Base-by-base conservation (phyloP, 1,140 invertebrate species). In the Zophobas morio region DNA sequence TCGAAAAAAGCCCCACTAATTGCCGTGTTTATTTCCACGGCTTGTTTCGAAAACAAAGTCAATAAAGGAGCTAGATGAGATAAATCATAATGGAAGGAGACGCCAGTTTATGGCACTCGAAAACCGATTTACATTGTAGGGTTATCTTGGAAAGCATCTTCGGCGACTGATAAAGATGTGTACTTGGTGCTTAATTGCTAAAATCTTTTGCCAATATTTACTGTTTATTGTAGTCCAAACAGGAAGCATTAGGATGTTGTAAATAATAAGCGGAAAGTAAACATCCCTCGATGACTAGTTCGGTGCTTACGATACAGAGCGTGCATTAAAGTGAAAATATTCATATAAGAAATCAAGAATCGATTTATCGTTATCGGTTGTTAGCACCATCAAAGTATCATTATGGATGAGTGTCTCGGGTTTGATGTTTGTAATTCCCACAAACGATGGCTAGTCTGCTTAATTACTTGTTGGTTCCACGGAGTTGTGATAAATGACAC, bases 11-110 rank as follows among this genome's bases (percentile, higher is more conserved):
- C 37, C 1, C 40, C 60, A 39, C 60, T 66, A 66, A 66, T 66
- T 66, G 60, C 60, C 37, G 60, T 66, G 60, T 66, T 66, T 66
- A 66, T 66, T 66, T 66, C 60, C 37, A 66, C 60, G 60, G 60
- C 60, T 66, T 42, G 60, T 66, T 66, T 66, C 39, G 60, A 66
- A 66, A 66, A 66, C 60, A 66, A 42, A 66, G 60, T 66, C 60
- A 66, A 66, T 66, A 66, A 66, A 66, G 60, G 60, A 66, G 60
- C 60, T 66, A 3, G 54, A 57, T 33, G 39, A 66, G 60, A 66
- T 66, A 66, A 66, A 66, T 66, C 39, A 66, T 66, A 66, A 66
- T 66, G 60, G 60, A 33, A 33, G 60, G 60, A 66, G 60, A 66
- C 60, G 60, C 60, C 60, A 66, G 60, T 66, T 66, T 66, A 66